These are phyloP conservation scores for Troides aeacus DNA, from an alignment of 2,888 invertebrate species.

Conservation along the genomic window DNA sequence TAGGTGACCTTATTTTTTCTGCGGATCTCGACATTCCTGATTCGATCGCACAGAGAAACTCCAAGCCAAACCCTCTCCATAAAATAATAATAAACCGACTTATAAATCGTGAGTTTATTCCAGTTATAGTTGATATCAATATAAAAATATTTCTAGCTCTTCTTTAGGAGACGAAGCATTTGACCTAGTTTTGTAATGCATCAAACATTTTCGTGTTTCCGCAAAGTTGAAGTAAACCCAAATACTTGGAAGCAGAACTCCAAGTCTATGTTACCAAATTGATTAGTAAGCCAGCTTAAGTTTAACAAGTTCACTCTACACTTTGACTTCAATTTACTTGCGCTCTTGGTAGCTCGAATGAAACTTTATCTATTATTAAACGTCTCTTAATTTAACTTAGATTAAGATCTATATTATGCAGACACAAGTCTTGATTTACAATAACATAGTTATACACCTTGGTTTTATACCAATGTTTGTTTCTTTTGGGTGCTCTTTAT, in stretches of 20 bases:
- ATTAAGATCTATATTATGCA: neutral
- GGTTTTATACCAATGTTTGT: too few species aligned
- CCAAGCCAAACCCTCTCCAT: too few species aligned
- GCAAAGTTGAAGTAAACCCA: conserved; percentile 4
- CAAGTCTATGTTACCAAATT: conserved; percentile 10
- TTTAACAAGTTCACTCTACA: conserved; percentile 23
- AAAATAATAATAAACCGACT: too few species aligned
- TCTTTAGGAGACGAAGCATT: neutral
- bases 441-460: too few species aligned
- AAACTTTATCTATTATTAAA: conserved; percentile 12
- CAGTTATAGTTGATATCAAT: too few species aligned
- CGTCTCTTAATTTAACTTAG: conserved; percentile 8
- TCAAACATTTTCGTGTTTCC: neutral
- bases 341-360: conserved; percentile 19
- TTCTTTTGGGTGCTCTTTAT: too few species aligned
- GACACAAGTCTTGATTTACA: too few species aligned
- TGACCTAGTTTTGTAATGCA: neutral
- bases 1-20: too few species aligned
- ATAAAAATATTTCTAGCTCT: neutral
- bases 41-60: too few species aligned
- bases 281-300: conserved; percentile 20
- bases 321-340: conserved; percentile 20
- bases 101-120: too few species aligned
- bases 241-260: conserved; percentile 1
- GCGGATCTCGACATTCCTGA: too few species aligned